A percentile compares a stretch with the other conserved stretches of the same genome.
These are phyloP conservation scores for Buphagus erythrorhynchus DNA, from an alignment of 2,797 vertebrate species.

Conservation along the genomic window DNA sequence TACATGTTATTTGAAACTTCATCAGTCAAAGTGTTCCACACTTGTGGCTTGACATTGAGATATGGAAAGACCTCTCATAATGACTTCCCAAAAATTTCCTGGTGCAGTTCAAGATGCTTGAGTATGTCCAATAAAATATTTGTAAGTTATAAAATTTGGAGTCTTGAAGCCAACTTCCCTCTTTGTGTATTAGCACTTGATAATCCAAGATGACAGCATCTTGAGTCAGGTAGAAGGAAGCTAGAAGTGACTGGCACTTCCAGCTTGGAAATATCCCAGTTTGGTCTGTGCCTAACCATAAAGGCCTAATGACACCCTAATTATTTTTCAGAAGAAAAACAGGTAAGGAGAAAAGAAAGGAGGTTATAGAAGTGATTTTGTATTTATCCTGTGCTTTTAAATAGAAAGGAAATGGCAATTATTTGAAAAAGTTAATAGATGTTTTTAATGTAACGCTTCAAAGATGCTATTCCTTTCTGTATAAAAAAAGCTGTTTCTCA, in stretches of 20 bases:
- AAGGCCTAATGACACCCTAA: neutral
- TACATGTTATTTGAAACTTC: neutral
- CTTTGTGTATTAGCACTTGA: neutral
- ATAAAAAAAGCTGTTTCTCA: neutral
- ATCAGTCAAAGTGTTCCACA: neutral
- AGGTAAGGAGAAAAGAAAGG: neutral
- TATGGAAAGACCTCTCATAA: neutral
- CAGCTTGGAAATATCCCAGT: neutral
- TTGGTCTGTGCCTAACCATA: neutral
- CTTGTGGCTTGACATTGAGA: neutral
- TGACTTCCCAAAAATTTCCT: neutral
- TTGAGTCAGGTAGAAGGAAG: neutral
- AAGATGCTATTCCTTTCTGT: neutral
- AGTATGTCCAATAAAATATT: neutral
- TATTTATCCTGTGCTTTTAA: neutral
- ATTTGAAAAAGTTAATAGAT: neutral
- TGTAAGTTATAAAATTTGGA: neutral
- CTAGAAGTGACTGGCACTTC: neutral
- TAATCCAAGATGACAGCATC: neutral
- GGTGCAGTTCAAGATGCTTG: neutral
- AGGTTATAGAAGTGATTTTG: neutral
- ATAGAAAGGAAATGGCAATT: neutral
- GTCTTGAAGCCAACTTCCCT: neutral
- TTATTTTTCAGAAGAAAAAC: neutral
- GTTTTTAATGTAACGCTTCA: neutral